Percentiles rank a stretch among this genome's conserved stretches.
Conservation (phyloP, 2,113 vertebrate species). For the Candoia aspera region DNA sequence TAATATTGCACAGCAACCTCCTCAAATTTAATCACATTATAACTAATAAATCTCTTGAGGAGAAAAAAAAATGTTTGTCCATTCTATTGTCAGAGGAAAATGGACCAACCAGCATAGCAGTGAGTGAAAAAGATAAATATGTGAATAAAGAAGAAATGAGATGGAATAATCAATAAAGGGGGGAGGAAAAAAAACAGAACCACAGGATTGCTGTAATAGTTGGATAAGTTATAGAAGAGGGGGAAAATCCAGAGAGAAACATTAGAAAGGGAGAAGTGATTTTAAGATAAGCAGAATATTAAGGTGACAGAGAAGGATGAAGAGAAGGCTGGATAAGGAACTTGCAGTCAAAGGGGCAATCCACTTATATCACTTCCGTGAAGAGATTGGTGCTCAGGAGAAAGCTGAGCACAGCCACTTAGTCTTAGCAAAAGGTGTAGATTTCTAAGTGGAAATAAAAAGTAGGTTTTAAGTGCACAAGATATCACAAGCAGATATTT, state of each 20-base stretch:
- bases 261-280: conserved; percentile 36
- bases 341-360: conserved; percentile 27
- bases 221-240: background rate
- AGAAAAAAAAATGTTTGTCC: background rate
- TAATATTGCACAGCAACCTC: background rate
- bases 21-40: background rate
- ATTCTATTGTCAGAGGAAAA: conserved; percentile 7
- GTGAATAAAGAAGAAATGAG: conserved; percentile 11
- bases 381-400: background rate
- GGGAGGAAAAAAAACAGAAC: background rate
- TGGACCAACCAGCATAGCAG: conserved; percentile 10
- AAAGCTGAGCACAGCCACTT: conserved; percentile 8
- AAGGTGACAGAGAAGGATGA: conserved; percentile 25
- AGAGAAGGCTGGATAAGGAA: background rate
- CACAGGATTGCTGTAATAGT: background rate
- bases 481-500: conserved; percentile 4
- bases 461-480: background rate
- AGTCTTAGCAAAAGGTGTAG: conserved; percentile 20
- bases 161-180: background rate
- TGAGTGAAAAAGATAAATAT: conserved; percentile 24
- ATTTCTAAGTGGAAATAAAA: conserved; percentile 28
- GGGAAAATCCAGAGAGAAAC: background rate
- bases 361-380: conserved; percentile 18
- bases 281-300: conserved; percentile 28
- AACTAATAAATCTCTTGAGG: conserved; percentile 9